phyloP scores from a whole-genome alignment of 2,113 vertebrate genomes.

The Chlamydotis undulata region DNA sequence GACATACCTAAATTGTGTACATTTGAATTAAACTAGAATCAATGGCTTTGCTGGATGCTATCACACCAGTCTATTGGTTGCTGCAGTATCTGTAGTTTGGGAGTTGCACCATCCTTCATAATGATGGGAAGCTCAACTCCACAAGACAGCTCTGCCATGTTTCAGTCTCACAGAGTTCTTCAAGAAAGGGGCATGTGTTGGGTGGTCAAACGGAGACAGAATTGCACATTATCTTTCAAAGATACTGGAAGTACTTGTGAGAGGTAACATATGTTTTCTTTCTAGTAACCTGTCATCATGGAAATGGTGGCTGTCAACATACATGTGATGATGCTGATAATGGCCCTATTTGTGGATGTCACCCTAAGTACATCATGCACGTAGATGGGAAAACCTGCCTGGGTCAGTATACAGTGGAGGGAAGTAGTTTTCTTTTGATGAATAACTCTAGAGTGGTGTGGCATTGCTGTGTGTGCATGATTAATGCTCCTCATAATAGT shows the following conservation, averaged over 20 bases:
- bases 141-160: neutral
- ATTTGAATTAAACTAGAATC: neutral
- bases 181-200: neutral
- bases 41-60: neutral
- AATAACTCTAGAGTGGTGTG: neutral
- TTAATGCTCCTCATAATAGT: neutral
- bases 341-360: slow-evolving; percentile 91
- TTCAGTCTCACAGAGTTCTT: neutral
- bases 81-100: neutral
- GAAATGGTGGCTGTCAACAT: slow-evolving; percentile 97
- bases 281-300: slow-evolving; percentile 95
- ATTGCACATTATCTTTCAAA: neutral
- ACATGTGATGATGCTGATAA: slow-evolving; percentile 90
- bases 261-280: slow-evolving; percentile 7
- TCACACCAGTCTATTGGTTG: neutral
- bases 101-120: neutral
- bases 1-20: accelerated
- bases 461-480: neutral
- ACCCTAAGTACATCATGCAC: slow-evolving; percentile 87
- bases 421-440: neutral
- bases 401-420: slow-evolving; percentile 78
- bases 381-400: slow-evolving; percentile 87
- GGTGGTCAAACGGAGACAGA: neutral
- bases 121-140: neutral
- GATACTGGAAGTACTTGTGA: slow-evolving; percentile 20